Base-by-base conservation (phyloP, 1,140 invertebrate species). In the Campodea augens region DNA sequence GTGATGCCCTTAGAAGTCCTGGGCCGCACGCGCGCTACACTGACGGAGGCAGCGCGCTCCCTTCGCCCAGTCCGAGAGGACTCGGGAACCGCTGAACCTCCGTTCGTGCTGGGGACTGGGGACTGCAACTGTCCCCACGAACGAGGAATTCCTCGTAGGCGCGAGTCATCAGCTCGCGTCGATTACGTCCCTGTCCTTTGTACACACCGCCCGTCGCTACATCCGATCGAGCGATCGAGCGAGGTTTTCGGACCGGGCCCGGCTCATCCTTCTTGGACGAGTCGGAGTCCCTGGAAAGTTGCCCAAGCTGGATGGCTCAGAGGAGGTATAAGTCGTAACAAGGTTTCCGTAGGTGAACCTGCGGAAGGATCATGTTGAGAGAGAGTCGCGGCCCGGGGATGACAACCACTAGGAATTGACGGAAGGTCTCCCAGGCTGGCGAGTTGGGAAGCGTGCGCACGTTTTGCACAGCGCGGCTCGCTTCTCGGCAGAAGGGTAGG, bases 301-400 rank as follows among this genome's bases (percentile, higher is more conserved):
- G 67, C 64, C 66, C 71, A 66, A 80, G 77, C 73, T 75, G 71
- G 71, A 69, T 73, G n/a, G n/a, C n/a, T n/a, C n/a, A n/a, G n/a
- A n/a, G n/a, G n/a, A n/a, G n/a, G n/a, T n/a, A n/a, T n/a, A 81
- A 82, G 77, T 80, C 76, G 77, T 81, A 81, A 81, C 77, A 81
- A 80, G 75, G 77, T 82, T 77, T 78, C 74, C 73, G 77, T 81
- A 78, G 77, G 75, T 78, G 77, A 83, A 83, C 77, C 77, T 78
- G 77, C 76, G 74, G 75, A 78, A 75, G 78, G 78, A 81, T 81
- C 75, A 81, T 80, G n/a, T n/a, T n/a, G n/a, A n/a, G n/a, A n/a
- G n/a, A n/a, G n/a, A n/a, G n/a, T n/a, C n/a, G n/a, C n/a, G n/a
- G n/a, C n/a, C n/a, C n/a, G n/a, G n/a, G n/a, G n/a, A n/a, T n/a